phyloP scores from a whole-genome alignment of 2,113 vertebrate species.

The Saguinus midas region DNA sequence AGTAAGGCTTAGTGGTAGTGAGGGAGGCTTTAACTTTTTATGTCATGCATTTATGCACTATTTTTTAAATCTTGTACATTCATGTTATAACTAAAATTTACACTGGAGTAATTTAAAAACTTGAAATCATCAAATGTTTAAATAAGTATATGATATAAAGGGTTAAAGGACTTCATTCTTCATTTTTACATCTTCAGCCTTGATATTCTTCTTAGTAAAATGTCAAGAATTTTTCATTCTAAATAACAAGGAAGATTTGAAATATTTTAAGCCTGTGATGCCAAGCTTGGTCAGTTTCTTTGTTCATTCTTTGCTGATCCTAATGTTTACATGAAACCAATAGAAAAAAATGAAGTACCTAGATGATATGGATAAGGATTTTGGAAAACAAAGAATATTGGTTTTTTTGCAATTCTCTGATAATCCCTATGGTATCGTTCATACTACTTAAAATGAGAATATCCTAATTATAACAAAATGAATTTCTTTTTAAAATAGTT shows the following conservation, averaged over 20 bases:
- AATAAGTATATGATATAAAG: neutral
- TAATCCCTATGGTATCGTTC: neutral
- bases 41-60: neutral
- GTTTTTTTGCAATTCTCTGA: neutral
- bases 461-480: neutral
- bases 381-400: neutral
- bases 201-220: neutral
- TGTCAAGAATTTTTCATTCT: conserved; percentile 1
- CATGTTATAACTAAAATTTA: neutral
- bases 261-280: neutral
- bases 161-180: conserved; percentile 36
- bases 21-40: neutral
- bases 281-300: neutral
- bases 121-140: neutral
- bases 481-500: neutral
- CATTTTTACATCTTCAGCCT: neutral
- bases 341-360: neutral
- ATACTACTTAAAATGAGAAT: conserved; percentile 7
- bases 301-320: neutral
- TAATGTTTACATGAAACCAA: neutral
- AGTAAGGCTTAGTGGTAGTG: neutral
- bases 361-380: neutral
- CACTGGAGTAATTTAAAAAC: neutral
- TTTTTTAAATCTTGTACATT: neutral
- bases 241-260: neutral